phyloP scores from a whole-genome alignment of 2,888 invertebrate genomes.

The Lithodes maja region DNA sequence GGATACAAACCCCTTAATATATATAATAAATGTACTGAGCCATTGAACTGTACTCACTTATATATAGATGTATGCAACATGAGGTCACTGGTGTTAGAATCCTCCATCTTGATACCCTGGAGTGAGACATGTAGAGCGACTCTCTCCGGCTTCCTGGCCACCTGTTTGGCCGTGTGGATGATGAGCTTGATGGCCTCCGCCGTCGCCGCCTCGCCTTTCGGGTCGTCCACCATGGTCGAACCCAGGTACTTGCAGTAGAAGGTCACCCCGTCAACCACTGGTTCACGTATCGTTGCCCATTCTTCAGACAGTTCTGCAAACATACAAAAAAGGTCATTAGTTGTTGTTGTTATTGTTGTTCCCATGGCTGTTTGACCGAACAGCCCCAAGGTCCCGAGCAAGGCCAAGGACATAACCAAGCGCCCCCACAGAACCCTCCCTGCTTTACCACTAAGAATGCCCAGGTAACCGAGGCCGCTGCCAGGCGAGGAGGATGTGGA shows the following conservation, averaged over 20 bases:
- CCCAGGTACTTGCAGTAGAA: slow-evolving; percentile 86
- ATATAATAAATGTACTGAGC: too few relatives aligned
- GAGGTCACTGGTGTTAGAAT: slow-evolving; percentile 82
- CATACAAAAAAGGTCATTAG: not conserved
- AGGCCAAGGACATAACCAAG: too few relatives aligned
- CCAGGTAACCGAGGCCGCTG: too few relatives aligned
- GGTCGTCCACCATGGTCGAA: slow-evolving; percentile 84
- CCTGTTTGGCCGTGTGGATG: slow-evolving; percentile 80
- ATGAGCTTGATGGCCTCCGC: slow-evolving; percentile 89
- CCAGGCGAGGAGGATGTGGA: too few relatives aligned
- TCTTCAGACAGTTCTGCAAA: slow-evolving; percentile 73
- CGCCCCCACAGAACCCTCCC: too few relatives aligned
- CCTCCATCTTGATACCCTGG: slow-evolving; percentile 85
- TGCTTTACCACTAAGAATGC: too few relatives aligned
- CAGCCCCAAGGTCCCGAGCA: too few relatives aligned
- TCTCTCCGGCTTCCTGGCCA: slow-evolving; percentile 78
- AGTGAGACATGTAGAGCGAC: slow-evolving; percentile 85
- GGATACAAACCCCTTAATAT: too few relatives aligned
- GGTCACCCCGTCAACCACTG: slow-evolving; percentile 76
- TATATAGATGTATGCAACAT: slow-evolving; percentile 88
- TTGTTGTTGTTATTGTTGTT: not conserved
- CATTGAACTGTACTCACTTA: slow-evolving; percentile 77
- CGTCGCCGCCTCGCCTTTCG: slow-evolving; percentile 84
- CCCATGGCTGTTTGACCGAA: not conserved
- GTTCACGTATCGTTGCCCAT: slow-evolving; percentile 72